Evolutionary conservation across 2,888 invertebrate genomes (phyloP).

Genomic region (Holacanthella duospinosa): DNA sequence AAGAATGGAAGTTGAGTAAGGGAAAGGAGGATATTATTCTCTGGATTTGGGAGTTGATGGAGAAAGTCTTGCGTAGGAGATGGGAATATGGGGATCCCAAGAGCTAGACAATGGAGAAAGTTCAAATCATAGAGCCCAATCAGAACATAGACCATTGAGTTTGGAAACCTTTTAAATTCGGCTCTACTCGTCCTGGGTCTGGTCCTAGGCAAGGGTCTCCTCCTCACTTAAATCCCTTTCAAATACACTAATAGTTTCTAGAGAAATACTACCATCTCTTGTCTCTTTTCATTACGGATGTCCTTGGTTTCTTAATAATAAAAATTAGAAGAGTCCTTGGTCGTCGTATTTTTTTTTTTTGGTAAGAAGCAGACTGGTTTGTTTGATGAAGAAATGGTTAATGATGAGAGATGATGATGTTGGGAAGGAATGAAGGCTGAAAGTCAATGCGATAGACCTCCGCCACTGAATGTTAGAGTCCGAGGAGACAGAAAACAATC

Average conservation of each 20-base stretch:
- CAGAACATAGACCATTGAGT: background rate
- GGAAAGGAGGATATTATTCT: slow-evolving; percentile 7
- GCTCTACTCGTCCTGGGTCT: slow-evolving; percentile 24
- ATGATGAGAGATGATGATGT: slow-evolving; percentile 21
- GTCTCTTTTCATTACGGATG: slow-evolving; percentile 7
- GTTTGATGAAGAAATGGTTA: slow-evolving; percentile 7
- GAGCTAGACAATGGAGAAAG: slow-evolving; percentile 3
- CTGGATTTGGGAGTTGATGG: background rate
- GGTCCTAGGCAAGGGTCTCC: no score
- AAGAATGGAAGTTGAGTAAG: slow-evolving; percentile 1
- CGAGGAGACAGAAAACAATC: slow-evolving; percentile 1
- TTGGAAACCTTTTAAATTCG: slow-evolving; percentile 36
- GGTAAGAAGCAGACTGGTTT: no score
- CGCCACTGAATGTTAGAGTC: background rate
- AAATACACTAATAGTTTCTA: slow-evolving; percentile 18
- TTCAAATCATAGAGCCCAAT: no score
- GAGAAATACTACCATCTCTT: no score
- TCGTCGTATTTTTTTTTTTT: background rate
- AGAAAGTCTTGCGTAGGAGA: background rate
- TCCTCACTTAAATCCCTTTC: no score
- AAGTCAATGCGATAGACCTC: background rate
- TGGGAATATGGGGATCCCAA: background rate
- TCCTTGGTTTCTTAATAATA: background rate
- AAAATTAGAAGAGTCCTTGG: background rate
- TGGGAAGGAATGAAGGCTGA: slow-evolving; percentile 4